Percentiles rank a stretch among this genome's conserved stretches.
Conservation (phyloP, 2,888 invertebrate genomes). For the Deilephila porcellus region DNA sequence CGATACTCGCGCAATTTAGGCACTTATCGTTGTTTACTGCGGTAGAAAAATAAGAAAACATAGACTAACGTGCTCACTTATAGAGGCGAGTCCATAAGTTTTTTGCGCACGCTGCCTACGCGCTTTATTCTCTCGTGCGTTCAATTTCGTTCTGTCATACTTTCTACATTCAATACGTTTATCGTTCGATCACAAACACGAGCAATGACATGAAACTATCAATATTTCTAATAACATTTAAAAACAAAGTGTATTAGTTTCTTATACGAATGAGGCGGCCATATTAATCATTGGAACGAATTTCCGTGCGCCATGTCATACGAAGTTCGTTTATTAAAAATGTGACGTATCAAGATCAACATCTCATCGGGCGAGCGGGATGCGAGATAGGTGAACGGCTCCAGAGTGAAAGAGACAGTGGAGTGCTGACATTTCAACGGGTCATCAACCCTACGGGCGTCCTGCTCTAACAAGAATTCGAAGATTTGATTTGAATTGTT, state of each 20-base stretch:
- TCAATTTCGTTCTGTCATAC: conserved; percentile 76
- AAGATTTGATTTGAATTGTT: conserved; percentile 84
- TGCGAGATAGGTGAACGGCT: conserved; percentile 55
- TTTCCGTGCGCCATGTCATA: conserved; percentile 83
- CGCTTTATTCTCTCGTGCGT: conserved; percentile 63
- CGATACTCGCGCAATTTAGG: conserved; percentile 39
- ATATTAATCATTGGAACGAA: conserved; percentile 84
- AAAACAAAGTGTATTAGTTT: conserved; percentile 83
- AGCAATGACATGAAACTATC: conserved; percentile 83
- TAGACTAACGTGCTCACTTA: conserved; percentile 53
- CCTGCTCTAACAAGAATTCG: conserved; percentile 84
- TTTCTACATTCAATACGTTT: conserved; percentile 79
- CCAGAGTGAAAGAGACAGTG: conserved; percentile 67
- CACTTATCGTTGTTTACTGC: conserved; percentile 37
- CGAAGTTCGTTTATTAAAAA: conserved; percentile 84
- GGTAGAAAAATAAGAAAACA: conserved; percentile 36
- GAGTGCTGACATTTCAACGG: conserved; percentile 82
- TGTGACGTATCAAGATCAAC: conserved; percentile 85
- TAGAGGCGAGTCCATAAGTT: conserved; percentile 55
- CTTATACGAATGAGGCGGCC: conserved; percentile 73
- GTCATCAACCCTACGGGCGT: conserved; percentile 83
- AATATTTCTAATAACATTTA: conserved; percentile 84
- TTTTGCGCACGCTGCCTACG: conserved; percentile 71
- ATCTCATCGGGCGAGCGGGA: conserved; percentile 76
- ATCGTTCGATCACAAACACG: conserved; percentile 80